Conservation (phyloP, 2,113 vertebrate species). For the Vicugna pacos region DNA sequence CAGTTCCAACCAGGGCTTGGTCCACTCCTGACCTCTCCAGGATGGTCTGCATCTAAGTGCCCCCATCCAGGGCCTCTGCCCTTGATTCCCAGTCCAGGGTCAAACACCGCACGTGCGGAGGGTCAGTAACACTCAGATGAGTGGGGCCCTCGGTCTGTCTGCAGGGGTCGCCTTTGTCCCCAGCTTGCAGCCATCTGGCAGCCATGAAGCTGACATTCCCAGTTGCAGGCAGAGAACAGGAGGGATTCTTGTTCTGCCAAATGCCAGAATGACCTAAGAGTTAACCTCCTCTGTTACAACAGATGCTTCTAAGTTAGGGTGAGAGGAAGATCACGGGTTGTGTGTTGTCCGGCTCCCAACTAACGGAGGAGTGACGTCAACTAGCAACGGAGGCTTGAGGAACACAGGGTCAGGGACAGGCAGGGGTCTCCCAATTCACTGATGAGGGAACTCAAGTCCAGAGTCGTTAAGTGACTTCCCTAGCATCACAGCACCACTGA, state of each 20-base stretch:
- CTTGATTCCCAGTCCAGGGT: neutral
- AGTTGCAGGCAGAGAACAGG: neutral
- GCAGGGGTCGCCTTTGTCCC: neutral
- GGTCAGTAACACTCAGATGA: rapidly evolving
- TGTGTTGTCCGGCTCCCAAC: neutral
- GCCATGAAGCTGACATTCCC: neutral
- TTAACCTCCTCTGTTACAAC: neutral
- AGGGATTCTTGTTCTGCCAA: neutral
- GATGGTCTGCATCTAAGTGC: neutral
- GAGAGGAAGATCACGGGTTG: neutral
- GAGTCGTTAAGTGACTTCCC: neutral
- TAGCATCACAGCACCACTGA: neutral
- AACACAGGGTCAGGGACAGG: neutral
- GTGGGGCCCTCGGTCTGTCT: neutral
- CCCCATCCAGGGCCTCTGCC: neutral
- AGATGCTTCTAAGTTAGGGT: neutral
- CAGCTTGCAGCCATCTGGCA: neutral
- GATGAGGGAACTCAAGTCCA: neutral
- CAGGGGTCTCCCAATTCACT: no score
- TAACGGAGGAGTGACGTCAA: neutral
- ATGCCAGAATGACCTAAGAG: neutral
- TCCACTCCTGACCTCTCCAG: neutral
- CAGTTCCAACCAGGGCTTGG: neutral
- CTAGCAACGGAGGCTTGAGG: neutral
- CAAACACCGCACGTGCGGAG: rapidly evolving